Percentiles rank a stretch among this genome's conserved stretches.
phyloP scores from a whole-genome alignment of 2,888 invertebrate genomes.

The Holacanthella duospinosa region DNA sequence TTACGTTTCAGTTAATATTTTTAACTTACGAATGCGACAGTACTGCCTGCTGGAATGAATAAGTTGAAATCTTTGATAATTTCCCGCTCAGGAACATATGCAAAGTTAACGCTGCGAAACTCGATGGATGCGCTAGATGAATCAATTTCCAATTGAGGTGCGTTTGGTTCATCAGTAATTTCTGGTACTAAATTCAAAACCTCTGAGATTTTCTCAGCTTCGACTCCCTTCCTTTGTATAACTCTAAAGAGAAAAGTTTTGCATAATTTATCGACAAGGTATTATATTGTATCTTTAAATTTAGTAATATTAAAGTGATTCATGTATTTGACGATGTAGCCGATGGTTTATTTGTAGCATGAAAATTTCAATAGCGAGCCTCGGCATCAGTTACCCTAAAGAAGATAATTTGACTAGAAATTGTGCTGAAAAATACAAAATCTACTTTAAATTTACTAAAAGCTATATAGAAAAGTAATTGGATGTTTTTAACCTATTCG shows the following conservation, averaged over 20 bases:
- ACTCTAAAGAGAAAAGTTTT: background rate
- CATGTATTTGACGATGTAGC: too few relatives aligned
- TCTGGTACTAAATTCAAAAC: slow-evolving; percentile 77
- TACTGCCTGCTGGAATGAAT: slow-evolving; percentile 68
- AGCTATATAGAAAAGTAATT: too few relatives aligned
- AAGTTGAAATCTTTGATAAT: slow-evolving; percentile 70
- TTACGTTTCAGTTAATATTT: background rate
- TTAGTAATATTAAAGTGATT: too few relatives aligned
- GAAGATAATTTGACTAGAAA: too few relatives aligned
- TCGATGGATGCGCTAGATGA: slow-evolving; percentile 57
- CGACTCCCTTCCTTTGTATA: slow-evolving; percentile 45
- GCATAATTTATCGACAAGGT: too few relatives aligned
- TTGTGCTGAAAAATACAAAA: too few relatives aligned
- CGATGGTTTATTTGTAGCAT: too few relatives aligned
- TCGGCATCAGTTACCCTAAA: too few relatives aligned
- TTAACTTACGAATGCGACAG: slow-evolving; percentile 57
- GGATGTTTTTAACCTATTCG: too few relatives aligned
- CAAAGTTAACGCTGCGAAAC: slow-evolving; percentile 62
- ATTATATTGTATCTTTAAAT: too few relatives aligned
- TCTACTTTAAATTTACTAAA: too few relatives aligned
- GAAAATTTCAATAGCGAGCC: too few relatives aligned
- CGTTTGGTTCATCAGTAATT: slow-evolving; percentile 70
- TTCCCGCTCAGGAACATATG: slow-evolving; percentile 66
- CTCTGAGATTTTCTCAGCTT: slow-evolving; percentile 99
- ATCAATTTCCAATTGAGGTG: slow-evolving; percentile 56